Base-by-base conservation (phyloP, 2,888 invertebrate species). In the Philaethria dido region DNA sequence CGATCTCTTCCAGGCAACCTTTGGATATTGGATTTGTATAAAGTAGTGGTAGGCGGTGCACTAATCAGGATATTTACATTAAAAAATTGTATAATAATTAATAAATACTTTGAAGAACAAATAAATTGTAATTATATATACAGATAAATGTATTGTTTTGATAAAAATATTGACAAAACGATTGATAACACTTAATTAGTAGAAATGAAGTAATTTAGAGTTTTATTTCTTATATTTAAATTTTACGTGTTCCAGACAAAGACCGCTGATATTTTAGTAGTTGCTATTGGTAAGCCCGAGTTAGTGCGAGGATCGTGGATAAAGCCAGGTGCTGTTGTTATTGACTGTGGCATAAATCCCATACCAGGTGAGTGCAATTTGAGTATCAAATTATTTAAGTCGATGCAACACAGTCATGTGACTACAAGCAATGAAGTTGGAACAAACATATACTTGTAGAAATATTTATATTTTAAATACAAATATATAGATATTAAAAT, bases 321-420 rank as follows among this genome's bases (percentile, higher is more conserved):
- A 75, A 99, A 99, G 88, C 97, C 98, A 0, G 99, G 99, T 4
- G 99, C 99, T 16, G 96, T 99, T 13, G 99, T 99, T 47, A 99
- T 99, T 78, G 99, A 99, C 87, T 99, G 99, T 87, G 99, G 99
- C 52, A 99, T 99, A 76, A 99, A 98, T 90, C 94, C 97, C 3
- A 95, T 98, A 76, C 94, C 96, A 89, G 98, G 97, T 97, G 88
- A 64, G 62, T 68, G 50, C 52, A 50, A 29, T 29, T 29, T 29
- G 3, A 29, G 6, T 4, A 29, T 29, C 3, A 29, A 4, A 29
- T 29, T 29, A 4, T 29, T 29, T 29, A 4, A 29, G 6, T 6
- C 29, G 29, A 6, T 4, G 3, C 6, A 29, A 29, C 6, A 4
- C 3, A 3, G 29, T 29, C n/a, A n/a, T n/a, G n/a, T n/a, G n/a